Conservation (phyloP, 2,888 invertebrate species). For the Oasisia sp. region DNA sequence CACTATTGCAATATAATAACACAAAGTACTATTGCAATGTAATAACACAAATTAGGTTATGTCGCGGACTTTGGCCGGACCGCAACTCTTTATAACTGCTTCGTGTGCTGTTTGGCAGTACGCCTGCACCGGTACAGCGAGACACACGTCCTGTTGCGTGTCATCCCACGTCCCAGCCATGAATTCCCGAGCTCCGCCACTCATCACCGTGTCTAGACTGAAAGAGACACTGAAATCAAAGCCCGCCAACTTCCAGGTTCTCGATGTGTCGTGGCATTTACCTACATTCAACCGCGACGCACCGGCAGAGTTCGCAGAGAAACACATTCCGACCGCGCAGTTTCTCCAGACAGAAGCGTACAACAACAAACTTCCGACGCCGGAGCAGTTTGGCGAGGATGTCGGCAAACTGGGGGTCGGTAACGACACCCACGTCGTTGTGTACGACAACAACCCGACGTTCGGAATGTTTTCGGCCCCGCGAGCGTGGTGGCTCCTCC, state of each 20-base stretch:
- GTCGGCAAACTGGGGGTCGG: conserved; percentile 55
- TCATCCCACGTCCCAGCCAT: neutral
- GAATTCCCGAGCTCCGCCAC: neutral
- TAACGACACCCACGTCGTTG: conserved; percentile 55
- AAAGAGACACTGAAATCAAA: neutral
- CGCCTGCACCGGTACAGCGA: no score
- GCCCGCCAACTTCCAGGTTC: conserved; percentile 43
- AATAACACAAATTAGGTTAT: no score
- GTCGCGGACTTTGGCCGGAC: no score
- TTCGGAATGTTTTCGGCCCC: conserved; percentile 55
- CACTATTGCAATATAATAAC: no score
- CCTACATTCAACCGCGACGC: conserved; percentile 51
- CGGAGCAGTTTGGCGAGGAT: conserved; percentile 52
- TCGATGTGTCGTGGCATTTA: conserved; percentile 59
- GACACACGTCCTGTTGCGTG: no score
- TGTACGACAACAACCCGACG: conserved; percentile 56
- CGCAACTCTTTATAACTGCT: no score
- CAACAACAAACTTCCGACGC: conserved; percentile 55
- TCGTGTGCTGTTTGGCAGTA: no score
- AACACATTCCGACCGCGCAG: conserved; percentile 58
- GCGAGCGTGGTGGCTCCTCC: conserved; percentile 60
- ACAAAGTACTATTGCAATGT: no score
- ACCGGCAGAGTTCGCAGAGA: conserved; percentile 47
- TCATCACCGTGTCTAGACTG: neutral
- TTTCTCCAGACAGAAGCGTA: conserved; percentile 60